phyloP scores from a whole-genome alignment of 2,888 invertebrate genomes.

The Rapana venosa region DNA sequence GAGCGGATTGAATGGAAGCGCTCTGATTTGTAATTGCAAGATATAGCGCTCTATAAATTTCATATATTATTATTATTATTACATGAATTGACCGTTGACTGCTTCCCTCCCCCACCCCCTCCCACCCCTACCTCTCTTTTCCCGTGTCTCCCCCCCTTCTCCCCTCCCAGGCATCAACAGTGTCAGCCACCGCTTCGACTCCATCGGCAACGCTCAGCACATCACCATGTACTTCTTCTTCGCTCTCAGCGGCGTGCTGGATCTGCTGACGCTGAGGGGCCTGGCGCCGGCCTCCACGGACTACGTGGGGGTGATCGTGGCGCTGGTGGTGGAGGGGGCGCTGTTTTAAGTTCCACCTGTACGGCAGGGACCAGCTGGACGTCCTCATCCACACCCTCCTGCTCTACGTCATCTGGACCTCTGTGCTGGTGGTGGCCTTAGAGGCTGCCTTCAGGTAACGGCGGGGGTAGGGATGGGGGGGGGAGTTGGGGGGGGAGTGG shows the following conservation, averaged over 20 bases:
- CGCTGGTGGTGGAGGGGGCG: conserved; percentile 79
- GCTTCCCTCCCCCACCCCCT: too few species aligned
- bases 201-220: conserved; percentile 80
- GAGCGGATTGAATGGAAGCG: too few species aligned
- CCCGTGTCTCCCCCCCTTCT: conserved; percentile 9
- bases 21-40: too few species aligned
- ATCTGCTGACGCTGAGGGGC: conserved; percentile 75
- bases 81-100: too few species aligned
- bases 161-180: conserved; percentile 52
- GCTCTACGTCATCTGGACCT: conserved; percentile 76
- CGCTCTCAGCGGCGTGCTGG: conserved; percentile 78
- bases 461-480: not conserved
- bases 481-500: not conserved
- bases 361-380: conserved; percentile 77
- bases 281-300: conserved; percentile 77
- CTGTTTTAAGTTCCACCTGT: conserved; percentile 80
- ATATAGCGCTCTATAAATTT: too few species aligned
- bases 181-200: conserved; percentile 75
- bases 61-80: too few species aligned
- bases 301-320: conserved; percentile 77
- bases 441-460: conserved; percentile 72
- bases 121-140: conserved; percentile 21
- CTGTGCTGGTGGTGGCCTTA: conserved; percentile 70
- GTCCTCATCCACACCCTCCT: conserved; percentile 79
- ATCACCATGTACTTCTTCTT: conserved; percentile 81